These are phyloP conservation scores for Dascyllus trimaculatus DNA, from an alignment of 2,113 vertebrate species.

Conservation along the genomic window DNA sequence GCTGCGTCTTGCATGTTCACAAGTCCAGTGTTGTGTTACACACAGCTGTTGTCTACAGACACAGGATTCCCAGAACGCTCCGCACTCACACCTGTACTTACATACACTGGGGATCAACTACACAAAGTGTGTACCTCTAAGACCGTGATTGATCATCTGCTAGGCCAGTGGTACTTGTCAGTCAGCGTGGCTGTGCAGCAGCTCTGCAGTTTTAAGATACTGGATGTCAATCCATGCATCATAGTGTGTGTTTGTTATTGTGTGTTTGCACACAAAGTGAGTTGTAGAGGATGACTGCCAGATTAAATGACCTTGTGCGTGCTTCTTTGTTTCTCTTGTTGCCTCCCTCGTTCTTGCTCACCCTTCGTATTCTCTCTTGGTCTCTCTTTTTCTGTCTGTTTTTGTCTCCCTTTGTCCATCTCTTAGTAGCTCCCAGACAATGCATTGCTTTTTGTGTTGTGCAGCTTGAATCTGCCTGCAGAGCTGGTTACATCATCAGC, in stretches of 20 bases:
- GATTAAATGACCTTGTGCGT: slow-evolving; percentile 6
- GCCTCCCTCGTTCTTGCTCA: background rate
- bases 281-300: background rate
- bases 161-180: background rate
- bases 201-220: background rate
- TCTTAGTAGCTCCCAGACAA: slow-evolving; percentile 24
- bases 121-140: background rate
- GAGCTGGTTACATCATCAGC: slow-evolving; percentile 71
- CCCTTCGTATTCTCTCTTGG: background rate
- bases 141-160: background rate
- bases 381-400: background rate
- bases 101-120: background rate
- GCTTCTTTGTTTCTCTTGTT: background rate
- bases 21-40: background rate
- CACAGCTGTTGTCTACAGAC: background rate
- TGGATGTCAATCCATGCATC: background rate
- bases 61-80: background rate
- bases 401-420: background rate
- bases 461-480: slow-evolving; percentile 37
- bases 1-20: background rate
- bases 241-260: background rate
- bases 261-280: background rate
- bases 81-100: background rate
- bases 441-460: slow-evolving; percentile 27
- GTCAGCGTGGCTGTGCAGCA: background rate